Evolutionary conservation across 1,140 invertebrate species (phyloP), one percentile per base, ranked within the genome.

Genomic region (Hypothenemus hampei): DNA sequence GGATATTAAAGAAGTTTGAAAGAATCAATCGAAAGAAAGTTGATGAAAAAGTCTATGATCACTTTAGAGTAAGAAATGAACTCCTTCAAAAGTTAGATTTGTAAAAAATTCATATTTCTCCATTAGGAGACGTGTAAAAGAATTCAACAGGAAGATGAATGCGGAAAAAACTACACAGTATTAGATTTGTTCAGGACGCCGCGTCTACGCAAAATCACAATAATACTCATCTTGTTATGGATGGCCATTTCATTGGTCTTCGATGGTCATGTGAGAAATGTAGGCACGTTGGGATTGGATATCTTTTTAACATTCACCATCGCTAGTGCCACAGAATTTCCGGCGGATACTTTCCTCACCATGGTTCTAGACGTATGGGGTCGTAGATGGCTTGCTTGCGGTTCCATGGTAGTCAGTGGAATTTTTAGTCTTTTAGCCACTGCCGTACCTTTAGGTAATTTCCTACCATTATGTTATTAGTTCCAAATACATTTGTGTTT

Each of bases 161-260:
- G 78, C 29, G 78, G 79, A 45, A 78, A 79, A 51, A 80, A 75
- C 2, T 89, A 89, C 65, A 89, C 87, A 1, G 84, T 89, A 0
- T 50, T 88, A 29, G 87, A 90, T 73, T 76, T 90, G 0, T 89
- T 91, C 69, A 83, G 75, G 64, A 87, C 82, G 3, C 85, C 86
- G 1, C 73, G 85, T 4, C 64, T 91, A 8, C 69, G 87, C 4
- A 80, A 78, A 37, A 86, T 84, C 33, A 86, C 86, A 0, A 70
- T 91, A 15, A 70, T 91, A 0, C 74, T 91, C 29, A 86, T 88
- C 58, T 37, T 88, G 3, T 87, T 90, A 44, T 91, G 89, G 88
- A 91, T 93, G 85, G 78, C 82, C 8, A 86, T 93, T 48, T 90
- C 87, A 1, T 65, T 93, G 67, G 84, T 90, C 1, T 93, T 92